phyloP scores from a whole-genome alignment of 2,888 invertebrate species.

The Caenorhabditis sp. region DNA sequence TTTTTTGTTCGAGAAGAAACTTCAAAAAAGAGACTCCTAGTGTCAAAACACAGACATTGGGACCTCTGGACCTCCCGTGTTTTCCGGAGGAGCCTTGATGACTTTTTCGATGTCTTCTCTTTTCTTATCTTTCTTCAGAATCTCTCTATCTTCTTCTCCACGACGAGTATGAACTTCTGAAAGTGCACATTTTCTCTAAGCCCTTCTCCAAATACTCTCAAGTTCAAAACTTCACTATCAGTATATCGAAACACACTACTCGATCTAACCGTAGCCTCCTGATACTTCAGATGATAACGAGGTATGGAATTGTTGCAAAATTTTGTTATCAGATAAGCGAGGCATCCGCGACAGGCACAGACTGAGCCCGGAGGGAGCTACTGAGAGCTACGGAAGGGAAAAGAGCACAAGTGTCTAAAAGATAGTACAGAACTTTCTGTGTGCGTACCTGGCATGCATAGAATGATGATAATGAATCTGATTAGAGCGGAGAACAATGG shows the following conservation, averaged over 20 bases:
- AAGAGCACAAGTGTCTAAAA: conserved; percentile 1
- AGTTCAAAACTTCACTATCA: conserved; percentile 31
- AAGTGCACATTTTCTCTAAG: conserved; percentile 30
- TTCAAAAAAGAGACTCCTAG: neutral
- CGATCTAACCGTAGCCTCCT: conserved; percentile 26
- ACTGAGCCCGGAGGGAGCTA: conserved; percentile 31
- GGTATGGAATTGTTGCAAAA: conserved; percentile 47
- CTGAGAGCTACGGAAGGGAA: conserved; percentile 9
- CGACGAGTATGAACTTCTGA: conserved; percentile 21
- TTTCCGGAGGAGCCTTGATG: conserved; percentile 2
- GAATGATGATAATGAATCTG: conserved; percentile 43
- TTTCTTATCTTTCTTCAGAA: neutral
- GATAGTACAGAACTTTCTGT: neutral
- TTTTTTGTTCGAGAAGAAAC: neutral
- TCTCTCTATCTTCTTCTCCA: neutral
- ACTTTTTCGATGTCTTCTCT: neutral
- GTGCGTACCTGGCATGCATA: neutral
- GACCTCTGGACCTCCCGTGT: neutral
- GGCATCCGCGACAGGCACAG: conserved; percentile 54
- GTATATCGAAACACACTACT: neutral
- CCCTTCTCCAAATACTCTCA: neutral
- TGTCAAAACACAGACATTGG: neutral
- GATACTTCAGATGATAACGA: conserved; percentile 19
- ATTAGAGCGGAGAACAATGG: conserved; percentile 36
- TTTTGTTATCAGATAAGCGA: conserved; percentile 48